Evolutionary conservation across 2,888 invertebrate genomes (phyloP).

Genomic region (Pocota personata): DNA sequence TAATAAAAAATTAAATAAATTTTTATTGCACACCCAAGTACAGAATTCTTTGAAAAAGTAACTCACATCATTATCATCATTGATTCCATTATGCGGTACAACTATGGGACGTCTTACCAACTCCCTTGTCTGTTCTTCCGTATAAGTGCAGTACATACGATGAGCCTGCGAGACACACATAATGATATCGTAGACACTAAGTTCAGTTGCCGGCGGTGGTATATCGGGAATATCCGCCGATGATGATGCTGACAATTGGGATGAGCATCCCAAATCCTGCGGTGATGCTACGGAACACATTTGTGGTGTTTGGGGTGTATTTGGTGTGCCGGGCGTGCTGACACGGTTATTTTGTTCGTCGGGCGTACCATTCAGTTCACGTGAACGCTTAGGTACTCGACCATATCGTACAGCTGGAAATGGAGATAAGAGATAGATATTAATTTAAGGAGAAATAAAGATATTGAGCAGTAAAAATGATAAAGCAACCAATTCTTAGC

Average conservation of each 20-base stretch:
- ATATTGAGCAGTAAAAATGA: neutral
- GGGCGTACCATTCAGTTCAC: slow-evolving; percentile 87
- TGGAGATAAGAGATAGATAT: neutral
- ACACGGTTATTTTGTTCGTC: slow-evolving; percentile 80
- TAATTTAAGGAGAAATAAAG: neutral
- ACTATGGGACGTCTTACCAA: slow-evolving; percentile 88
- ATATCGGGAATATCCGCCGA: slow-evolving; percentile 66
- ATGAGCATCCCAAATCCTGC: slow-evolving; percentile 81
- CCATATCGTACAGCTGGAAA: slow-evolving; percentile 96
- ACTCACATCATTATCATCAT: slow-evolving; percentile 75
- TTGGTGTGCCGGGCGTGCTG: slow-evolving; percentile 82
- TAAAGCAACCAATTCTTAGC: no score
- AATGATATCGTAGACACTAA: slow-evolving; percentile 91
- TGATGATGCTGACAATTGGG: slow-evolving; percentile 74
- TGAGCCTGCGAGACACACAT: slow-evolving; percentile 92
- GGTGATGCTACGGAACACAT: slow-evolving; percentile 83
- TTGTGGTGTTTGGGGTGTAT: slow-evolving; percentile 84
- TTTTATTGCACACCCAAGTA: no score
- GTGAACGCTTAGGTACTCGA: slow-evolving; percentile 95
- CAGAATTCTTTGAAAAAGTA: neutral
- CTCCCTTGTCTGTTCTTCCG: slow-evolving; percentile 90
- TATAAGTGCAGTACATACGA: slow-evolving; percentile 93
- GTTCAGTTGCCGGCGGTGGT: slow-evolving; percentile 82
- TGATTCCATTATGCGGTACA: slow-evolving; percentile 84
- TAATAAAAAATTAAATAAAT: slow-evolving; percentile 17